Base-by-base conservation (phyloP, 37 sponge, comb jelly and placozoan species). In the Ianthella basta region DNA sequence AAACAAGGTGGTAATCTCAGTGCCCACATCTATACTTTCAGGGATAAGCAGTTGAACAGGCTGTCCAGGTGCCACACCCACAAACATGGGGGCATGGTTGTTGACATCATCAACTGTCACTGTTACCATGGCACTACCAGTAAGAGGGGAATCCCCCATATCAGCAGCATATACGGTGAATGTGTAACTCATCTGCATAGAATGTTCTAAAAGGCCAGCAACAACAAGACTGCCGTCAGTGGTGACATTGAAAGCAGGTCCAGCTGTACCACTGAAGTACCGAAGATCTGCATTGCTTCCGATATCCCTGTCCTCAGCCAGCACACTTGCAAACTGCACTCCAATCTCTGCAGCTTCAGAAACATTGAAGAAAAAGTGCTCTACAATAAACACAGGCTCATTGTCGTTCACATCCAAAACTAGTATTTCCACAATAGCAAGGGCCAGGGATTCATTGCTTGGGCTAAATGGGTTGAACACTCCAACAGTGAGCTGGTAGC, bases 361-460 rank as follows among this genome's bases (percentile, higher is more conserved):
- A 24, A 87, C 70, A 19, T 63, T 80, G 34, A 55, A 24, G 6
- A 69, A n/a, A 34, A 63, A 86, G 30, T 50, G 55, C 0, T 59
- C 77, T 0, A n/a, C 33, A 27, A 53, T 4, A 29, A 93, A 80
- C 14, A 44, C 66, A 0, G 97, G 97, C 14, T 82, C 3, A 44
- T 86, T 79, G 38, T 94, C 92, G 54, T 96, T 96, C 53, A 91
- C 86, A 79, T 96, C 94, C 27, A 80, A 77, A 4, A 96, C 83
- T 8, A 66, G 60, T 23, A 96, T 72, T 2, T 75, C 54, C 3
- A 75, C 38, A 40, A 36, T 50, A 21, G 15, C 78, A 2, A 18
- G 8, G 32, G 78, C 53, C 1, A 75, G 78, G 5, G 78, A 40
- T 13, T 23, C 54, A 20, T 70, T 82, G 32, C 81, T 59, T 53